Base-by-base conservation (phyloP, 2,797 vertebrate genomes). In the Heteromormyrus szaboi region DNA sequence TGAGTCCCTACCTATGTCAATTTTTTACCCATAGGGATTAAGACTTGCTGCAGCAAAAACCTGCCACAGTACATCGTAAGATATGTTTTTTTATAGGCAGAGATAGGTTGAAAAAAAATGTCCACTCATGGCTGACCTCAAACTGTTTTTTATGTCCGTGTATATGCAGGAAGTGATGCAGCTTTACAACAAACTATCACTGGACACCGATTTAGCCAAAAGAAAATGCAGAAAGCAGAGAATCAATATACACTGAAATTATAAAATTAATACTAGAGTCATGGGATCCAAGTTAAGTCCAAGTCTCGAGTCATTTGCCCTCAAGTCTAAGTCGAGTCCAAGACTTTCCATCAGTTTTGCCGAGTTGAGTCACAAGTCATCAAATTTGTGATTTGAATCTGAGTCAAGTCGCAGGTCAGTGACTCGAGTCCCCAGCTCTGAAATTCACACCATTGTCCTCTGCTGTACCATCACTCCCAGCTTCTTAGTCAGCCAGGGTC, bases 401-500 rank as follows among this genome's bases (percentile, higher is more conserved):
- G 19, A 56, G 19, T 56, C 19, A 5, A 56, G n/a, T 59, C n/a
- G 6, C n/a, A 59, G n/a, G 56, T 59, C 56, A 59, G 19, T 22
- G 56, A 59, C 56, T 59, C 0, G n/a, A 59, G 54, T 59, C 56
- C 7, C 56, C 56, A 62, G 56, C 56, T 62, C n/a, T 9, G 56
- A 59, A 59, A 59, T 62, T 90, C 59, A 90, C 90, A 76, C 56
- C 72, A 68, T 50, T 68, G 54, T 25, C 68, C 90, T 91, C 88
- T 79, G 88, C n/a, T 86, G 84, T 37, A 51, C 90, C 92, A 91
- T 92, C 79, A 88, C 41, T 93, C 92, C 91, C 90, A 87, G 91
- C 90, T 88, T 90, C 85, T 89, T 4, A 56, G 68, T 84, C 90
- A 89, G 68, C 81, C 88, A 89, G 88, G 88, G 88, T 88, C 89